Evolutionary conservation across 2,113 vertebrate genomes (phyloP).

Genomic region (Petrocephalus zakoni): DNA sequence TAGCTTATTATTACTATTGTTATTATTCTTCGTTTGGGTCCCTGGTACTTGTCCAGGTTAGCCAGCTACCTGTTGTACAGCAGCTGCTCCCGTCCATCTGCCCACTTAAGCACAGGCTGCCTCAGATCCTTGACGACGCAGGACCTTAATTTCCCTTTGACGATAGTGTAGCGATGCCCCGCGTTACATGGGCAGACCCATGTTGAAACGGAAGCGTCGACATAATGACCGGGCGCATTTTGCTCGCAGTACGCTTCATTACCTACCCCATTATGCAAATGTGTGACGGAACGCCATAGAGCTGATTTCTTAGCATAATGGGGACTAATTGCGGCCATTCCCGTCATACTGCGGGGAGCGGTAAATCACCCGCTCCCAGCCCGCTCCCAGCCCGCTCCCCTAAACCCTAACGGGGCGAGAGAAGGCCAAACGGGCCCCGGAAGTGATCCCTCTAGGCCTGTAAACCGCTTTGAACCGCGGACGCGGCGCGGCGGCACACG

Average conservation of each 20-base stretch:
- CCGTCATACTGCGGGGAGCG: slow-evolving; percentile 40
- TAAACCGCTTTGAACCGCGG: not conserved
- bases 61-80: not conserved
- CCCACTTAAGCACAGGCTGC: not conserved
- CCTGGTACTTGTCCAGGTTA: not conserved
- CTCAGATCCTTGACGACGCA: not conserved
- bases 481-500: not conserved
- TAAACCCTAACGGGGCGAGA: not conserved
- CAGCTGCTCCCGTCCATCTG: slow-evolving; percentile 11
- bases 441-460: not conserved
- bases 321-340: slow-evolving; percentile 51
- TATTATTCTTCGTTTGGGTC: not conserved
- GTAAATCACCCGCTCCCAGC: slow-evolving; percentile 37
- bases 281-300: slow-evolving; percentile 34
- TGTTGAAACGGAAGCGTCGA: slow-evolving; percentile 23
- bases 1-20: not conserved
- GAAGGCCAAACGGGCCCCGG: not conserved
- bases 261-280: slow-evolving; percentile 49
- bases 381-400: not conserved
- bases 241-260: slow-evolving; percentile 39
- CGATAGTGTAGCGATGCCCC: not conserved
- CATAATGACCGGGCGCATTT: slow-evolving; percentile 28
- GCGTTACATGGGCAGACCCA: not conserved
- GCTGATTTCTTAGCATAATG: slow-evolving; percentile 47
- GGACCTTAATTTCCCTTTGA: not conserved